These are phyloP conservation scores for Anagrus nilaparvatae DNA, from an alignment of 1,140 invertebrate genomes.

Conservation along the genomic window DNA sequence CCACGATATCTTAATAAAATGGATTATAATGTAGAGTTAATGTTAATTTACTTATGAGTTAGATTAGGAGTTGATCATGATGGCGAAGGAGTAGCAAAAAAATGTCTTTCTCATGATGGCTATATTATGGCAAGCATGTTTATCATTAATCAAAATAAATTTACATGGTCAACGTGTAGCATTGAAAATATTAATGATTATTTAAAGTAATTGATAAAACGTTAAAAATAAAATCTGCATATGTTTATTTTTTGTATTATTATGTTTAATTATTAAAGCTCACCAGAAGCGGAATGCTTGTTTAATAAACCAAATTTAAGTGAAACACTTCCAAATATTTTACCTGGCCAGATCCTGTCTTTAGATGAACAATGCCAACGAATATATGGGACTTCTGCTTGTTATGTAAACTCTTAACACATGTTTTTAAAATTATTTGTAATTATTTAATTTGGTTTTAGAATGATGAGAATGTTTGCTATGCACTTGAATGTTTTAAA, in stretches of 20 bases:
- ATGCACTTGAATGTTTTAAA: conserved; percentile 19
- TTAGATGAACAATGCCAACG: conserved; percentile 81
- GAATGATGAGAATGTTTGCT: conserved; percentile 20
- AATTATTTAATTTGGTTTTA: too few species aligned
- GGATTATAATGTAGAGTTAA: too few species aligned
- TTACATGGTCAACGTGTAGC: conserved; percentile 9
- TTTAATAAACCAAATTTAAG: conserved; percentile 79
- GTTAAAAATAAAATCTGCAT: neutral
- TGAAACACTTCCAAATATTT: conserved; percentile 60
- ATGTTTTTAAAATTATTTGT: neutral
- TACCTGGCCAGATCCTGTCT: conserved; percentile 74
- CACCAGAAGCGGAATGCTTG: conserved; percentile 59
- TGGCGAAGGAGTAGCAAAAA: neutral
- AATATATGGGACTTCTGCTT: conserved; percentile 72
- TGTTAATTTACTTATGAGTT: too few species aligned
- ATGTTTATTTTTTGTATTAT: neutral
- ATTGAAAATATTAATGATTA: conserved; percentile 5
- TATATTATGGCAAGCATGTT: conserved; percentile 9
- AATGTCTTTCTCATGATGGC: conserved; percentile 4
- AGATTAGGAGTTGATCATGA: conserved; percentile 8
- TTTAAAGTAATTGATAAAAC: conserved; percentile 1
- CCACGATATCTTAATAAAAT: too few species aligned
- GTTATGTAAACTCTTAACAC: conserved; percentile 68
- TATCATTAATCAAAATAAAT: conserved; percentile 5
- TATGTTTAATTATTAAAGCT: conserved; percentile 9